A percentile compares a stretch with the other conserved stretches of the same genome.
phyloP scores from a whole-genome alignment of 2,113 vertebrate species.

The Accipiter cooperii region DNA sequence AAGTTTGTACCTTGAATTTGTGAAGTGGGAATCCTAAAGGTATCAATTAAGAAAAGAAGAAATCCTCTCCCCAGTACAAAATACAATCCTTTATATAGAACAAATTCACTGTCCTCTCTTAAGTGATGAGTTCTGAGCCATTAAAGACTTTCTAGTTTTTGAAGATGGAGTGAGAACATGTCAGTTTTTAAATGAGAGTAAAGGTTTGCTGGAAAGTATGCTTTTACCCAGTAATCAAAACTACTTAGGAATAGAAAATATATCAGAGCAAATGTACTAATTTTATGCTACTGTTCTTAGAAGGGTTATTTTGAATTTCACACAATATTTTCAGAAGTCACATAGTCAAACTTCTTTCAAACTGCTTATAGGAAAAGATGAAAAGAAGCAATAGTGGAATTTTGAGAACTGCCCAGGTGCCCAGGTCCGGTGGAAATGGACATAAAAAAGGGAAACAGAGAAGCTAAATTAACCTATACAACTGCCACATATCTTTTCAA shows the following conservation, averaged over 20 bases:
- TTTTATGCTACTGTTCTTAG: background rate
- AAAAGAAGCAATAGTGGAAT: background rate
- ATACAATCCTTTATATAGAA: background rate
- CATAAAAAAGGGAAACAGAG: background rate
- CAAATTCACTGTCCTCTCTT: background rate
- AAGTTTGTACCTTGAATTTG: background rate
- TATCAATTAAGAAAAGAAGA: background rate
- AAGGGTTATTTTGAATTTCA: background rate
- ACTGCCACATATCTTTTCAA: background rate
- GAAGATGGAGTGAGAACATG: background rate
- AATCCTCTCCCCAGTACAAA: background rate
- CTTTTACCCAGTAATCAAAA: background rate
- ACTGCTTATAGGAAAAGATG: background rate
- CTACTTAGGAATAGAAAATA: background rate
- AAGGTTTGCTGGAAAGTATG: background rate
- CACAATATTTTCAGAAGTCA: background rate
- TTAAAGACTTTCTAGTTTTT: background rate
- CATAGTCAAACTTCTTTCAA: background rate
- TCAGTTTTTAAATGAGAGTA: background rate
- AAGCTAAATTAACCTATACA: background rate
- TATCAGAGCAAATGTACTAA: background rate
- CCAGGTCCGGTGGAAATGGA: background rate
- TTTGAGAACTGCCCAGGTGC: background rate
- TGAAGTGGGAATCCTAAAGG: background rate
- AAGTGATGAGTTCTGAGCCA: background rate